Evolutionary conservation across 2,888 invertebrate species (phyloP), one percentile per base, ranked within the genome.

Genomic region (Drosophila prostipennis): DNA sequence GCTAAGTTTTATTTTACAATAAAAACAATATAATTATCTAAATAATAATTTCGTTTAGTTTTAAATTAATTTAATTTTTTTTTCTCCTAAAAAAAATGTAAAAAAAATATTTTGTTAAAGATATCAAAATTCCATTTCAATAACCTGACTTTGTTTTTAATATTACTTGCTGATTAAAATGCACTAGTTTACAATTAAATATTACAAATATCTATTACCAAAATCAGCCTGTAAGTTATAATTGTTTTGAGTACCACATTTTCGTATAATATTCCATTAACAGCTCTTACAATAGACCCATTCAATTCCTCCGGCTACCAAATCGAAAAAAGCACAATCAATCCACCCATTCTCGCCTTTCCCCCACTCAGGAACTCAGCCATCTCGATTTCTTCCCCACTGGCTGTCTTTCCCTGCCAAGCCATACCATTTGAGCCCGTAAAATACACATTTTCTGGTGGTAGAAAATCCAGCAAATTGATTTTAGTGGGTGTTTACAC

Each of bases 401-500:
- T 10, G 26, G 29, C 54, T 34, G 43, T 67, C 53, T 45, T 53
- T 29, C 19, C 43, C 70, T 34, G 40, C 53, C 46, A 59, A 52
- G 40, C 14, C 55, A 42, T 72, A 76, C 79, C 78, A 76, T 74
- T 71, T 79, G 74, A 78, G 72, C 74, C 88, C 88, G 87, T 82
- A 86, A 86, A 83, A 83, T 88, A 88, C 88, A 83, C 86, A 83
- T 83, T 88, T 84, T 79, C 87, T 86, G 87, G 87, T 88, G 84
- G 84, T 84, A 88, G 81, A 83, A 87, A 87, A 81, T 89, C 80
- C 81, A 79, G 76, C 79, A 90, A 90, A 90, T 90, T 90, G 90
- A 87, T 90, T 90, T 89, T 83, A 87, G 89, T 90, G 90, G 90
- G 88, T 90, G 91, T 90, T 90, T 88, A 88, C 85, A 83, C 80